Conservation (phyloP, 2,113 vertebrate species). For the Tragelaphus imberbis region DNA sequence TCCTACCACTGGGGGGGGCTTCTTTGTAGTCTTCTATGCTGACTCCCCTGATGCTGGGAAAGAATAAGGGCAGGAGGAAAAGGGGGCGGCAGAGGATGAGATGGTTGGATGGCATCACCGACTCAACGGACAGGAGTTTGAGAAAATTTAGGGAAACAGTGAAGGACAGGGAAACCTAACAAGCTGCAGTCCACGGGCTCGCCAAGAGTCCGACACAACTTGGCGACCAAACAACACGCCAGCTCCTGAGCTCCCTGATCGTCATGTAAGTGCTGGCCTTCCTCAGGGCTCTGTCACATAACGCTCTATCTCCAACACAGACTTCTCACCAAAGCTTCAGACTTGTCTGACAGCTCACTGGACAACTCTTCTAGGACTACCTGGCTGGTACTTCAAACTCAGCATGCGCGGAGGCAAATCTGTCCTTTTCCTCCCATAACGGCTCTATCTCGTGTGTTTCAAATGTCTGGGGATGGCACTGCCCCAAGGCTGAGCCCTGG, state of each 20-base stretch:
- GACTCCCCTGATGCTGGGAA: neutral
- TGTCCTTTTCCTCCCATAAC: neutral
- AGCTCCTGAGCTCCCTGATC: neutral
- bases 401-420: neutral
- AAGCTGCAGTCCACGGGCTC: neutral
- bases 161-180: neutral
- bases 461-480: neutral
- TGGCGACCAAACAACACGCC: neutral
- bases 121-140: neutral
- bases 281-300: neutral
- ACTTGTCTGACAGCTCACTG: neutral
- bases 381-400: neutral
- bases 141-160: neutral
- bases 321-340: neutral
- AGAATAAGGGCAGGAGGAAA: neutral
- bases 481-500: neutral
- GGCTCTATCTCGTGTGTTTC: neutral
- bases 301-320: neutral
- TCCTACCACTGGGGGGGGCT: neutral
- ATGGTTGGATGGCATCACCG: neutral
- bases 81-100: neutral
- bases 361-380: neutral
- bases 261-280: neutral
- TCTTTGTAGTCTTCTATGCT: neutral
- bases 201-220: neutral